Conservation (phyloP, 2,888 invertebrate genomes). For the Orthosia cruda region DNA sequence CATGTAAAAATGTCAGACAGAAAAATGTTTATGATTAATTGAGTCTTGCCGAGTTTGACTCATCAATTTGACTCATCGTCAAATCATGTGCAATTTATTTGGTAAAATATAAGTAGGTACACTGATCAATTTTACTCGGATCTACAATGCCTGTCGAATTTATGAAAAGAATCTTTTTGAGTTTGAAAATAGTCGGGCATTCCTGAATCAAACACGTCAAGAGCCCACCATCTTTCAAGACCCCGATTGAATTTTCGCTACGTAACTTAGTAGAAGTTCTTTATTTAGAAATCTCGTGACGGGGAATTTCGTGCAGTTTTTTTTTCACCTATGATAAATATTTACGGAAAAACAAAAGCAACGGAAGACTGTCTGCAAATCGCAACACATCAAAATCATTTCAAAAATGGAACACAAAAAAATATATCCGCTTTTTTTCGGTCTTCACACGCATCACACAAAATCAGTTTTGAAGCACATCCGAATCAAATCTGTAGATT, state of each 20-base stretch:
- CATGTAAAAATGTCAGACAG: neutral
- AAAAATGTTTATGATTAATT: neutral
- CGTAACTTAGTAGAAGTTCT: too few species aligned
- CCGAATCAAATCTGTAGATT: constrained; percentile 46
- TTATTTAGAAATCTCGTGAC: too few species aligned
- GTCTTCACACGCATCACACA: constrained; percentile 7
- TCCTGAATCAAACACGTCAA: neutral
- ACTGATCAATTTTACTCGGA: neutral
- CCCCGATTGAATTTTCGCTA: too few species aligned
- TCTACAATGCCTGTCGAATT: too few species aligned
- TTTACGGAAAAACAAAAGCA: neutral
- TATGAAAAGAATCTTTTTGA: neutral
- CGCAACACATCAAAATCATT: neutral
- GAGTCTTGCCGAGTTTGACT: neutral
- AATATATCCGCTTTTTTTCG: constrained; percentile 13
- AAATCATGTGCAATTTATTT: neutral
- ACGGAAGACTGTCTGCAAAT: neutral
- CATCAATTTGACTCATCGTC: constrained; percentile 2
- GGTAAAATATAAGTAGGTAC: neutral
- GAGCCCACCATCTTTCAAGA: too few species aligned
- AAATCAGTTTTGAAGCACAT: constrained; percentile 49
- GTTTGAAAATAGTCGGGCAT: neutral
- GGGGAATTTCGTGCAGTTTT: too few species aligned
- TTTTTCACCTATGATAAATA: too few species aligned
- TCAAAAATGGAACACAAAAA: constrained; percentile 13